These are phyloP conservation scores for Lytechinus variegatus DNA, from an alignment of 35 echinoderm and acorn worm genomes.

Conservation along the genomic window DNA sequence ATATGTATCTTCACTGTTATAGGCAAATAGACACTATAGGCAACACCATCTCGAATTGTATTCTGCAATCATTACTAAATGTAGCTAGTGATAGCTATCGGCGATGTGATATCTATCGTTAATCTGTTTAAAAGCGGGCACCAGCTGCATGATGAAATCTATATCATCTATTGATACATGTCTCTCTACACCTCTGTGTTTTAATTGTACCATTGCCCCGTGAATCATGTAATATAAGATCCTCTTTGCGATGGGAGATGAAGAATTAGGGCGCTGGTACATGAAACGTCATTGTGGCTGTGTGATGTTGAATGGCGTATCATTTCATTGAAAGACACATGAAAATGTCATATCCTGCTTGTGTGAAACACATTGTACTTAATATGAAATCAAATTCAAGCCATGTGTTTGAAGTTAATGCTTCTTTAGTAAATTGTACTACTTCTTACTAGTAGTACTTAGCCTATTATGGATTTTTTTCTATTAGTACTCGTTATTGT, in stretches of 20 bases:
- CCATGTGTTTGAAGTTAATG: too few relatives aligned
- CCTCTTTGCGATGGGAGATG: background rate
- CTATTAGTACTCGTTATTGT: too few relatives aligned
- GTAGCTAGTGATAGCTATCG: background rate
- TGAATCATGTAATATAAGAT: background rate
- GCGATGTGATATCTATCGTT: background rate
- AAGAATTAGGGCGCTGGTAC: background rate
- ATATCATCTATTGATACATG: background rate
- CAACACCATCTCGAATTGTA: background rate
- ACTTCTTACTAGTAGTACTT: too few relatives aligned
- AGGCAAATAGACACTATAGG: background rate
- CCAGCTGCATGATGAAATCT: background rate
- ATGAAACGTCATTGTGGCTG: too few relatives aligned
- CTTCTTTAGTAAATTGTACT: too few relatives aligned
- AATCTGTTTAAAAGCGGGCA: background rate
- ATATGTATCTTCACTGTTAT: too few relatives aligned
- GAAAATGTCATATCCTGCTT: too few relatives aligned
- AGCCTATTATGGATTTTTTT: too few relatives aligned
- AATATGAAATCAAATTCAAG: too few relatives aligned
- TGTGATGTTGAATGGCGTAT: too few relatives aligned
- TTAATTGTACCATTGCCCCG: constrained; percentile 4
- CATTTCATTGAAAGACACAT: too few relatives aligned
- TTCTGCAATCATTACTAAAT: background rate
- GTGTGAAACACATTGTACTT: too few relatives aligned
- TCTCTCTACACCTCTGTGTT: background rate